Base-by-base conservation (phyloP, 2,797 vertebrate genomes). In the Heterohyrax brucei region DNA sequence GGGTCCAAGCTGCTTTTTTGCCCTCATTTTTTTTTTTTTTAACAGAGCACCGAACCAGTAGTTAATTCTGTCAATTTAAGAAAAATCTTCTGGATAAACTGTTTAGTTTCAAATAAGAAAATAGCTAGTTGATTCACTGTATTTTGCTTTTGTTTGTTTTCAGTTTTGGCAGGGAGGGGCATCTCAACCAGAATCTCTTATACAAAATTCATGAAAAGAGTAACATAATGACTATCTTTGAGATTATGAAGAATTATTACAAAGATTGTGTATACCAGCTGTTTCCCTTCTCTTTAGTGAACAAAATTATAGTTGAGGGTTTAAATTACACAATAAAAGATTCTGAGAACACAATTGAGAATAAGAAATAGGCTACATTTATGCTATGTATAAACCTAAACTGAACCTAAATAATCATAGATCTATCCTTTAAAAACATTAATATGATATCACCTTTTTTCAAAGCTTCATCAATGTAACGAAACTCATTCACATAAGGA, bases 201-300 rank as follows among this genome's bases (percentile, higher is more conserved):
- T 13, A 68, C 10, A 19, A 90, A 93, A 95, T 13, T 93, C 30
- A 22, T 82, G 12, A 21, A 24, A 89, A 73, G 48, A 87, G 13
- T 84, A 95, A 94, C n/a, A 56, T 82, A 80, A 92, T 96, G 26
- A 86, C 50, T 92, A 22, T 61, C 78, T 92, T 93, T 88, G 39
- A 95, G 28, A 81, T 93, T 94, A 85, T 88, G 14, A 94, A 75
- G 39, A 75, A 53, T 87, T 87, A 94, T 93, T 68, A 39, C 10
- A 81, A 84, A 91, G 24, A 73, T 1, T 72, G 9, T 79, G 21
- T 26, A 61, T 24, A 33, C 70, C 10, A 62, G 62, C 44, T 93
- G 26, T 83, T 95, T 91, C 92, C 48, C 7, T 80, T 78, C 14
- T 96, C 33, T 92, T 21, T 10, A 53, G 50, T 90, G 53, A 83